Percentiles rank a stretch among this genome's conserved stretches.
Evolutionary conservation across 2,797 vertebrate genomes (phyloP).

Genomic region (Nannoperca australis): DNA sequence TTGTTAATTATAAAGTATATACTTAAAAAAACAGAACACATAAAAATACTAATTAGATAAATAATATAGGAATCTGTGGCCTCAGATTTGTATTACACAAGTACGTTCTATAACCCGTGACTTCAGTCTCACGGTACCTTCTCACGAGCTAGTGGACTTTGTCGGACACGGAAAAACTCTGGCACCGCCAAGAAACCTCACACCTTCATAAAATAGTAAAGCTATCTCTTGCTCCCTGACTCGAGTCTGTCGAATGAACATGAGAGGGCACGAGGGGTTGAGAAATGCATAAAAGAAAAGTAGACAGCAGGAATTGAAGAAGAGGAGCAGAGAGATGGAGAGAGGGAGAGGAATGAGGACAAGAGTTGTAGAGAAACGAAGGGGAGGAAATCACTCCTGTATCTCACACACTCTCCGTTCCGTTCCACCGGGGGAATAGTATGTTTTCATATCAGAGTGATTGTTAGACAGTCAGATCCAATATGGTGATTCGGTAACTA

Average conservation of each 20-base stretch:
- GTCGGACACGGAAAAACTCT: constrained; percentile 72
- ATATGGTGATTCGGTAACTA: constrained; percentile 75
- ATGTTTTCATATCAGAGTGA: constrained; percentile 76
- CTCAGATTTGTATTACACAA: constrained; percentile 16
- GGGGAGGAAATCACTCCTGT: constrained; percentile 54
- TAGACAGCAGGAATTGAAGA: constrained; percentile 55
- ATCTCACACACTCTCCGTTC: constrained; percentile 37
- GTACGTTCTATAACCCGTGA: constrained; percentile 31
- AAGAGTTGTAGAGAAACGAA: constrained; percentile 24
- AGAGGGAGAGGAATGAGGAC: constrained; percentile 38
- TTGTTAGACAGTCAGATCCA: constrained; percentile 73
- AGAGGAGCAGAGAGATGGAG: constrained; percentile 23
- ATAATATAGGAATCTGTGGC: background rate
- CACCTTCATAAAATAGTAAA: constrained; percentile 82
- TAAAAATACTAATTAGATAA: background rate
- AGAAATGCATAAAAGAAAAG: constrained; percentile 70
- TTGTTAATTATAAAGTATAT: background rate
- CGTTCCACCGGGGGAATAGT: constrained; percentile 38
- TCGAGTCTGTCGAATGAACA: constrained; percentile 78
- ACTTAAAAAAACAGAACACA: background rate
- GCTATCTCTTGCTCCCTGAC: constrained; percentile 78
- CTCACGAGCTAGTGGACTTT: constrained; percentile 63
- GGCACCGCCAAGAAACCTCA: constrained; percentile 61
- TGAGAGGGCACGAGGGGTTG: constrained; percentile 74
- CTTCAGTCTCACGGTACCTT: constrained; percentile 43